phyloP scores from a whole-genome alignment of 92 coral and sea anemone genomes.

The Blastomussa wellsi region DNA sequence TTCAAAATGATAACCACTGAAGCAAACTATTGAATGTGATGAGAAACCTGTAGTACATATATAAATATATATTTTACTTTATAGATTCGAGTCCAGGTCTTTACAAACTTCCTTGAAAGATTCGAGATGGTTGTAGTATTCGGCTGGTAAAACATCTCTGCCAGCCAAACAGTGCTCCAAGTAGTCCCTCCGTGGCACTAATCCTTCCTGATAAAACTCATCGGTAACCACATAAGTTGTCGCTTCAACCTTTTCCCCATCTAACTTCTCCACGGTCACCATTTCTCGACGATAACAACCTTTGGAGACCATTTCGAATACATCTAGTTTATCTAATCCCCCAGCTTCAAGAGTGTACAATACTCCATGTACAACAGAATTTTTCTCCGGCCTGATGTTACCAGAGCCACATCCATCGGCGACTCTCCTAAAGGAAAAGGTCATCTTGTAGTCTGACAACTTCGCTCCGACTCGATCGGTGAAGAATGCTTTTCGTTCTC shows the following conservation, averaged over 20 bases:
- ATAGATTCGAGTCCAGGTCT: neutral
- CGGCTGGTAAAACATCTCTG: slow-evolving; percentile 64
- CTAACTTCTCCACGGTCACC: slow-evolving; percentile 51
- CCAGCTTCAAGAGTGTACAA: slow-evolving; percentile 73
- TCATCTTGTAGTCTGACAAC: slow-evolving; percentile 62
- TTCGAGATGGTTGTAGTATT: slow-evolving; percentile 56
- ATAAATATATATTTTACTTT: too few relatives aligned
- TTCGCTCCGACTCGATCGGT: slow-evolving; percentile 66
- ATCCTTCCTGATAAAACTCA: slow-evolving; percentile 52
- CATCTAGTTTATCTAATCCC: slow-evolving; percentile 75
- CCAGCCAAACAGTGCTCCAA: slow-evolving; percentile 69
- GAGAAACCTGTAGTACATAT: too few relatives aligned
- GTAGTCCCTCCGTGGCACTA: slow-evolving; percentile 64
- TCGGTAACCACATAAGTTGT: slow-evolving; percentile 63
- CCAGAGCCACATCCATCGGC: slow-evolving; percentile 70
- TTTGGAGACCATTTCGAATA: slow-evolving; percentile 65
- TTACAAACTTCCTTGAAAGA: slow-evolving; percentile 15
- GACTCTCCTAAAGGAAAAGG: slow-evolving; percentile 54
- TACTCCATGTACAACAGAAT: slow-evolving; percentile 71
- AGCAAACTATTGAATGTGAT: too few relatives aligned
- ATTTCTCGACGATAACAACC: slow-evolving; percentile 63
- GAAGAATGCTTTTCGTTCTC: slow-evolving; percentile 69
- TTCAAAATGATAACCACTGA: too few relatives aligned
- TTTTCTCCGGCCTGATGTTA: slow-evolving; percentile 50
- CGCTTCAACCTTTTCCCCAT: slow-evolving; percentile 56